Conservation (phyloP, 2,888 invertebrate species). For the Nephrotoma guestfalica region DNA sequence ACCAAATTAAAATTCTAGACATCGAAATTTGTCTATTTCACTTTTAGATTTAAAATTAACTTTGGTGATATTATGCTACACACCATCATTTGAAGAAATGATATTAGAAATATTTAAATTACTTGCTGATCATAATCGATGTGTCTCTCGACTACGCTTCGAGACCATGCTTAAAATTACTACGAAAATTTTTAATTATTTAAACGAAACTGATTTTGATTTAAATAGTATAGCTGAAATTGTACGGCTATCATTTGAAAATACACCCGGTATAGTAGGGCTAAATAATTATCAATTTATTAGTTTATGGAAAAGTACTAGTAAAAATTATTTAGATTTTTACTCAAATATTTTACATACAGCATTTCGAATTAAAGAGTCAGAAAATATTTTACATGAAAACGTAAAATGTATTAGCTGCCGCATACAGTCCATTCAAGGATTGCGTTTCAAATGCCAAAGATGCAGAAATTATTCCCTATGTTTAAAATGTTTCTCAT, state of each 20-base stretch:
- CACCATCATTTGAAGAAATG: constrained; percentile 22
- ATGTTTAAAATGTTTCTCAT: constrained; percentile 28
- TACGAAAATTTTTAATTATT: constrained; percentile 24
- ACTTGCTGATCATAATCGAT: constrained; percentile 21
- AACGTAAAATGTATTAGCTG: constrained; percentile 24
- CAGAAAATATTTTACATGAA: constrained; percentile 25
- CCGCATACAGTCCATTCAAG: constrained; percentile 23
- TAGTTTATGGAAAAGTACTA: constrained; percentile 22
- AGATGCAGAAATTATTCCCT: constrained; percentile 25
- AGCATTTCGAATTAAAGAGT: constrained; percentile 28
- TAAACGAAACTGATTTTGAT: constrained; percentile 28
- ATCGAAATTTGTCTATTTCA: constrained; percentile 25
- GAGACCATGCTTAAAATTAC: constrained; percentile 24
- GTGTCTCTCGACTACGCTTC: constrained; percentile 24
- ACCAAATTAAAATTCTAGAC: constrained; percentile 16
- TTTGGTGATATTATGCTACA: constrained; percentile 26
- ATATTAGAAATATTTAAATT: constrained; percentile 23
- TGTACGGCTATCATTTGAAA: constrained; percentile 24
- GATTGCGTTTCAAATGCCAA: constrained; percentile 30
- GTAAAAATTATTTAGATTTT: constrained; percentile 23
- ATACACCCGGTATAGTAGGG: constrained; percentile 22
- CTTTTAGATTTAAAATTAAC: constrained; percentile 27
- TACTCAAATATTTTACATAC: constrained; percentile 27
- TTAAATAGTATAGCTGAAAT: constrained; percentile 20
- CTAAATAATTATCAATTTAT: constrained; percentile 27